Percentiles rank a stretch among this genome's conserved stretches.
Evolutionary conservation across 2,888 invertebrate species (phyloP).

Genomic region (Heliconius ethilla): DNA sequence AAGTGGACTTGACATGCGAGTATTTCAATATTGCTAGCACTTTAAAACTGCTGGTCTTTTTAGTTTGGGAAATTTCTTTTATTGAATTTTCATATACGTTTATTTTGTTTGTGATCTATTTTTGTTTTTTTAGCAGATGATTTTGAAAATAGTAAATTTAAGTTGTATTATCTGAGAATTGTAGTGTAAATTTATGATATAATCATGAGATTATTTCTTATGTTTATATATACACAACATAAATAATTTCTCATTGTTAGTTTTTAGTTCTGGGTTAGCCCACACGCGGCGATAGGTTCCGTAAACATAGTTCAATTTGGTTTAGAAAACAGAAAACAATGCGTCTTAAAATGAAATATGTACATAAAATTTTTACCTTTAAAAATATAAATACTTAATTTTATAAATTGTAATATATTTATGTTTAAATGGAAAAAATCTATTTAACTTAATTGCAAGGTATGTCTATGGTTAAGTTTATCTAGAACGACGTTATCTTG

Average conservation of each 20-base stretch:
- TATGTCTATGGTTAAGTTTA: constrained; percentile 48
- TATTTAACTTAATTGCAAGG: neutral
- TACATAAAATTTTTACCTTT: neutral
- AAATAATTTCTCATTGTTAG: too few species aligned
- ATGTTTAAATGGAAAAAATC: neutral
- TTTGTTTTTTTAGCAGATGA: neutral
- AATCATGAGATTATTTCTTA: too few species aligned
- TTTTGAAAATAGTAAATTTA: neutral
- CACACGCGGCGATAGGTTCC: too few species aligned
- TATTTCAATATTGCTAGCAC: constrained; percentile 40
- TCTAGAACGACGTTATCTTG: constrained; percentile 44
- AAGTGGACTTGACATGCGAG: constrained; percentile 39
- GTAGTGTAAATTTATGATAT: neutral
- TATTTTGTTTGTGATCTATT: neutral
- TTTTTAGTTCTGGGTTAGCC: too few species aligned
- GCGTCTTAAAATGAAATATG: neutral
- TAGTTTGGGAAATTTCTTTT: neutral
- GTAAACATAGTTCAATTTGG: too few species aligned
- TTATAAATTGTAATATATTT: neutral
- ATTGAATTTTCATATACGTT: neutral
- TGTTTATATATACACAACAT: too few species aligned
- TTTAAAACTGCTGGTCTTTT: constrained; percentile 4
- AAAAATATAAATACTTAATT: neutral
- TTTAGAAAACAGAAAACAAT: too few species aligned
- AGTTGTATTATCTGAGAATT: neutral